Evolutionary conservation across 2,113 vertebrate genomes (phyloP).

Genomic region (Nothocercus nigrocapillus): DNA sequence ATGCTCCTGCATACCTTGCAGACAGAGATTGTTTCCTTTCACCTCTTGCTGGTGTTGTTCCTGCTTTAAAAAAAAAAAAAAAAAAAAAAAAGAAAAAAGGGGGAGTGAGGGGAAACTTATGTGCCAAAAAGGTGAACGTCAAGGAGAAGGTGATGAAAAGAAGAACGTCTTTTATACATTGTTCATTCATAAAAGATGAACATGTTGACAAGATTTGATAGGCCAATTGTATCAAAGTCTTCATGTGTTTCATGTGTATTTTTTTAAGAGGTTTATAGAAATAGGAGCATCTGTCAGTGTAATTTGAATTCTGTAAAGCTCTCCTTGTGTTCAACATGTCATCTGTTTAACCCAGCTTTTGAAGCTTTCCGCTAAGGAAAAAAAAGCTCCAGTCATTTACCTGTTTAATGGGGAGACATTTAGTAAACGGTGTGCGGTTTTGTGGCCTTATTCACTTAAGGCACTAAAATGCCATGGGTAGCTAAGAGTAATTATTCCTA

Average conservation of each 20-base stretch:
- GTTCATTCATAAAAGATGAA: constrained; percentile 25
- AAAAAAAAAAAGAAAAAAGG: too few species aligned
- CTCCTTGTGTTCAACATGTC: neutral
- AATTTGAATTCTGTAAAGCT: constrained; percentile 12
- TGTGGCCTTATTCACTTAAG: neutral
- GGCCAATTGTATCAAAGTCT: constrained; percentile 21
- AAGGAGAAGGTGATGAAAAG: neutral
- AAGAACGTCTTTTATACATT: neutral
- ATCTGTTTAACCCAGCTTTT: constrained; percentile 12
- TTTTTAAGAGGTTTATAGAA: constrained; percentile 26
- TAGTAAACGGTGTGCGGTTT: neutral
- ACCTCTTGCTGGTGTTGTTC: neutral
- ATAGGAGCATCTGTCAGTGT: neutral
- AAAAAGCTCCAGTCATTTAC: neutral
- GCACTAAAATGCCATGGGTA: neutral
- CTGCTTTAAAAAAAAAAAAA: neutral
- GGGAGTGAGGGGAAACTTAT: neutral
- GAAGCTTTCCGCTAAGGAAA: neutral
- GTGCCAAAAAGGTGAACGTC: neutral
- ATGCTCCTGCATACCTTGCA: neutral
- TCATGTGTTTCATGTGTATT: neutral
- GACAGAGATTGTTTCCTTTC: constrained; percentile 7
- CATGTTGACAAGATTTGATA: constrained; percentile 23
- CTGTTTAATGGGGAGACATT: neutral
- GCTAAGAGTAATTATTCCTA: neutral